Evolutionary conservation across 2,888 invertebrate genomes (phyloP), one percentile per base, ranked within the genome.

Genomic region (Flabesymbios commensalis): DNA sequence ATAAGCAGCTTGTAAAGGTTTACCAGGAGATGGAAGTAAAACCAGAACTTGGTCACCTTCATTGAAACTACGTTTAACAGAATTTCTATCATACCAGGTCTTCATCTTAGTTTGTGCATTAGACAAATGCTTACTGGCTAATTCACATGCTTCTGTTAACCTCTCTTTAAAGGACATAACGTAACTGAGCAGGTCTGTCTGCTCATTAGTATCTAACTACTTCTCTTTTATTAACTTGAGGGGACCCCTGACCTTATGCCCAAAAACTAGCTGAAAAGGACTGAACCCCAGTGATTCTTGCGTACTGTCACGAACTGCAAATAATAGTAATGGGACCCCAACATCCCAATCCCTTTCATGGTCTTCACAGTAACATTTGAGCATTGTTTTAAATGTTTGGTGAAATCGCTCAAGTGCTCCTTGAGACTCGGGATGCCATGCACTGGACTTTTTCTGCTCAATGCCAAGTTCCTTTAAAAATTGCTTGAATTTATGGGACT

Each of bases 231-330:
- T 10, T 22, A 57, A 22, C 36, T 57, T 49, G 22, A 57, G n/a
- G 7, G 48, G 57, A 17, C 57, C 33, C 19, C 57, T 32, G 5
- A 57, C 57, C 14, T 4, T 22, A 24, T 57, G 57, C 7, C 57
- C 57, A 49, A 49, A 57, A 7, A 49, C 48, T 4, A 57, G 49
- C 24, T 57, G 48, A 57, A 49, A 57, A n/a, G 57, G 48, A 24
- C 57, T 57, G 31, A 57, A 57, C 22, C 57, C 49, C n/a, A 48
- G 32, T 29, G 48, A 48, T 26, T 57, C 57, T 32, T 48, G 57
- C 14, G 49, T 49, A 4, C 7, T 14, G 33, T 57, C 57, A 4
- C 57, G 10, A 5, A 22, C 48, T 47, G 33, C 57, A 57, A 55
- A 45, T 31, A 49, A 31, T 17, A 49, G 24, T 22, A 45, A 22